Evolutionary conservation across 2,113 vertebrate genomes (phyloP), one percentile per base, ranked within the genome.

Genomic region (Paramormyrops kingsleyae): DNA sequence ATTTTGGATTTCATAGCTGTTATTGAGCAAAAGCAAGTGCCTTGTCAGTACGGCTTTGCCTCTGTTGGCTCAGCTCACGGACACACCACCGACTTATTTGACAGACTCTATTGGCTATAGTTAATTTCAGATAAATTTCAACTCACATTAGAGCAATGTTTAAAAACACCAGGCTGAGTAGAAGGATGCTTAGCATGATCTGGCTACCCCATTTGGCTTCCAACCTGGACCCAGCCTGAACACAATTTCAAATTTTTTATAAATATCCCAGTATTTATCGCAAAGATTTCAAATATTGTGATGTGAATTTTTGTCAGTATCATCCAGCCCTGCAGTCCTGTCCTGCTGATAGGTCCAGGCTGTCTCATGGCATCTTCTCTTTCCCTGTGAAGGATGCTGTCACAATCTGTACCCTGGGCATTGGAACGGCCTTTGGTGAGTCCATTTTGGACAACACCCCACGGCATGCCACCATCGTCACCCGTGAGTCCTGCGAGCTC

Each of bases 371-470:
- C 35, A 19, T 66, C 39, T 39, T n/a, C n/a, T 88, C 39, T 66
- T 88, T 42, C 39, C 31, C 31, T 94, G 91, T 90, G 74, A 92
- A 99, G 98, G 98, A 99, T 96, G 97, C 97, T 10, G 97, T 99
- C 93, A 97, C 97, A 56, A 98, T 99, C 93, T 99, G 98, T 91
- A 99, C 98, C 2, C 94, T 99, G 95, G 98, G 98, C 91, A 95
- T 97, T 24, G 98, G 98, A 93, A 99, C 98, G 0, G 98, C 98
- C 47, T 99, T 99, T 91, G 98, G 99, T 93, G 99, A 99, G 95
- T 99, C 99, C 17, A 98, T 99, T 93, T 95, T 99, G 94, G 98
- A 99, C 94, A 99, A 99, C 94, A 99, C 98, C 1, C 98, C 99
- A 42, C 97, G 99, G 88, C 99, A 99, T 92, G 98, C 99, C 10